phyloP scores from a whole-genome alignment of 2,797 vertebrate genomes.

The Poeciliopsis presidionis region DNA sequence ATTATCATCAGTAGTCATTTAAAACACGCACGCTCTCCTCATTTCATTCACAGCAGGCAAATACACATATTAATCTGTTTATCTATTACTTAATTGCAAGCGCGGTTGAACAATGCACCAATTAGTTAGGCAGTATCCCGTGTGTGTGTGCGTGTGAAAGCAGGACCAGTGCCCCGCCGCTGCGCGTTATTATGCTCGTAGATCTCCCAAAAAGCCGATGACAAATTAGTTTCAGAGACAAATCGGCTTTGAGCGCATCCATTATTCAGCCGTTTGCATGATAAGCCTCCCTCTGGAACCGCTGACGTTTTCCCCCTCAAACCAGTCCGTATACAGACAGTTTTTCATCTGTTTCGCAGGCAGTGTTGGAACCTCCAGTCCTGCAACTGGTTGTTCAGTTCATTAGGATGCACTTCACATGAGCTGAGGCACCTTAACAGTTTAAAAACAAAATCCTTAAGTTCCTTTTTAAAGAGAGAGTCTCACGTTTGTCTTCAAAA shows the following conservation, averaged over 20 bases:
- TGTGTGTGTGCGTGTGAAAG: constrained; percentile 10
- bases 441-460: not conserved
- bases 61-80: constrained; percentile 33
- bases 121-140: constrained; percentile 21
- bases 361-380: not conserved
- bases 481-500: not conserved
- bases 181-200: constrained; percentile 15
- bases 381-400: not conserved
- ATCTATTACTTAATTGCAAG: constrained; percentile 36
- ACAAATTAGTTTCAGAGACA: constrained; percentile 48
- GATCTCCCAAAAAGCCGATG: constrained; percentile 51
- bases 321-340: not conserved
- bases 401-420: not conserved
- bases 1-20: constrained; percentile 2
- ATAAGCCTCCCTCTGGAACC: not conserved
- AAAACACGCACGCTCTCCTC: not conserved
- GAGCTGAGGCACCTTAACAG: not conserved
- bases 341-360: not conserved
- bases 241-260: constrained; percentile 43
- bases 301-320: not conserved
- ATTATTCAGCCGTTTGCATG: constrained; percentile 55
- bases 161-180: not conserved
- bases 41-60: constrained; percentile 32
- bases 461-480: not conserved
- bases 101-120: constrained; percentile 32